Evolutionary conservation across 2,113 vertebrate species (phyloP), one percentile per base, ranked within the genome.

Genomic region (Siniperca knerii): DNA sequence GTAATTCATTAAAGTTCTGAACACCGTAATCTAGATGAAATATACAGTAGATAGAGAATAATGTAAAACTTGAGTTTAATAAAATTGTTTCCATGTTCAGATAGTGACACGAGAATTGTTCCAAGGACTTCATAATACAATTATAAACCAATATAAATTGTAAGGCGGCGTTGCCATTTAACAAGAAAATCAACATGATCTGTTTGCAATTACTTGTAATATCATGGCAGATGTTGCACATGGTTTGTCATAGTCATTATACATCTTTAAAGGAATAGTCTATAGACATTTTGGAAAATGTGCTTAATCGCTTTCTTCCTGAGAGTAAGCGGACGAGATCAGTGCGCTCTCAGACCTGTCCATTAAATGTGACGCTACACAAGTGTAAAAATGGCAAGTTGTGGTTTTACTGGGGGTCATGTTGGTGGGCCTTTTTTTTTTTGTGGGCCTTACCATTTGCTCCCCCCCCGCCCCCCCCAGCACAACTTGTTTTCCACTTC

Each of bases 211-310:
- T 9, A 65, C 37, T 62, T 35, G 58, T 33, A 10, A 29, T 29
- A 60, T 6, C 25, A 60, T 15, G 2, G 58, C 58, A 60, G n/a
- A 9, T 57, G 55, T 4, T 57, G 55, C 23, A 57, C 23, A 57
- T n/a, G 55, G 55, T 25, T n/a, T 25, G 23, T 2, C 9, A 37
- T 42, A 23, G 37, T 65, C 9, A 65, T 65, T 23, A 42, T 65
- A 65, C 62, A 65, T 42, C 62, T 40, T 64, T 40, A 62, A 62
- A 62, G 29, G 60, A 62, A 64, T 64, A 64, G 16, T 16, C 11
- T 61, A 29, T 8, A 16, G 29, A 35, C 29, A 35, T 20, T 18
- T 50, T 50, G 15, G 48, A 50, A 18, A 48, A 48, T 48, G 46
- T 48, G 46, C 46, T 44, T 12, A 12, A 44, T 44, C 2, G 2